A percentile compares a stretch with the other conserved stretches of the same genome.
Evolutionary conservation across 2,888 invertebrate species (phyloP).

Genomic region (Lithophane ornitopus): DNA sequence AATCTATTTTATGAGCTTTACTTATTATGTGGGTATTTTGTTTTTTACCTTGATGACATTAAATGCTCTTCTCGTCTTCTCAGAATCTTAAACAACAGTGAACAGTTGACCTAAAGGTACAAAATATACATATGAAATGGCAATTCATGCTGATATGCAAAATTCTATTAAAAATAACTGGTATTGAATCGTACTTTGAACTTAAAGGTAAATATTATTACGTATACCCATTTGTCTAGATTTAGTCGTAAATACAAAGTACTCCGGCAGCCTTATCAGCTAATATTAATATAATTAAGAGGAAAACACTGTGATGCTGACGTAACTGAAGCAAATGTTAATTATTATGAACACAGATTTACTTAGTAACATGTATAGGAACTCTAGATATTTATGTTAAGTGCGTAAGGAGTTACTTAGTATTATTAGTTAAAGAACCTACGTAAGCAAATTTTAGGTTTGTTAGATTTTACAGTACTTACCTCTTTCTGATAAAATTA

Average conservation of each 20-base stretch:
- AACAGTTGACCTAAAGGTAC: background rate
- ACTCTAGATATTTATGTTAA: background rate
- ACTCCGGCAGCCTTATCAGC: conserved; percentile 7
- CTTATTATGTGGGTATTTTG: background rate
- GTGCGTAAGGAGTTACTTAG: background rate
- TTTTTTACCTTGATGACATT: conserved; percentile 1
- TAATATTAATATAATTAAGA: conserved; percentile 31
- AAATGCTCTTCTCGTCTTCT: background rate
- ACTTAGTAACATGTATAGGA: conserved; percentile 2
- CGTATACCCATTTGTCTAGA: conserved; percentile 7
- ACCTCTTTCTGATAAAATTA: background rate
- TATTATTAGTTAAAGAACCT: background rate
- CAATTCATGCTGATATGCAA: conserved; percentile 38
- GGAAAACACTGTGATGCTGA: conserved; percentile 46
- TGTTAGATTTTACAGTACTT: background rate
- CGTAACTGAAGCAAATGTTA: conserved; percentile 29
- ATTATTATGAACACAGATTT: conserved; percentile 7
- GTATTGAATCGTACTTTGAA: conserved; percentile 49
- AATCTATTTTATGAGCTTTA: conserved; percentile 15
- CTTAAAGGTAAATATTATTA: conserved; percentile 28
- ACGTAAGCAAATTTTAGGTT: background rate
- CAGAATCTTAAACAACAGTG: background rate
- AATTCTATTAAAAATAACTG: conserved; percentile 25
- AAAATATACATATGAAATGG: background rate
- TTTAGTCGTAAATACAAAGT: conserved; percentile 47